Base-by-base conservation (phyloP, 2,797 vertebrate species). In the Melanogrammus aeglefinus region DNA sequence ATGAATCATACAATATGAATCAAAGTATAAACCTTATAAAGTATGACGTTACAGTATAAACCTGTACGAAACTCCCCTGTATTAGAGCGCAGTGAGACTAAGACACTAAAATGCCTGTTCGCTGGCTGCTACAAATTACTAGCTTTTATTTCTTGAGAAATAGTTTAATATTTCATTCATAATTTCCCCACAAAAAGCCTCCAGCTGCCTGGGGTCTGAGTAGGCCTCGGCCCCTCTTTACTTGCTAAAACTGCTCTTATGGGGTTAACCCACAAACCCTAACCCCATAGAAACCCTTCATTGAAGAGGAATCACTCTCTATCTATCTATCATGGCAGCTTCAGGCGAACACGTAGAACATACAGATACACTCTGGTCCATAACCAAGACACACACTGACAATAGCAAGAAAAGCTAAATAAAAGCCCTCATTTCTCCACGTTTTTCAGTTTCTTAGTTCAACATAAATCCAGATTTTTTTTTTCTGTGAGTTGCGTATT, bases 401-500 rank as follows among this genome's bases (percentile, higher is more conserved):
- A 8, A 44, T 66, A 74, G 76, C 38, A 44, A 73, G 51, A 78
- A 16, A n/a, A 63, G 51, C 51, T 6, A n/a, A 63, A 63, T n/a
- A 63, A 63, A 63, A 63, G 6, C 51, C 51, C 21, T n/a, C 0
- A n/a, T n/a, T 63, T 63, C 21, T 63, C 51, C 47, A 51, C 5
- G 21, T 7, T 63, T 63, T 63, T 63, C 18, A 63, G 10, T 44
- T 78, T 74, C 21, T 69, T 24, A 73, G 78, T 78, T 77, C 63
- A 74, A 78, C 78, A 66, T 76, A 79, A 83, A 80, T 78, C 75
- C 5, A 6, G 63, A 85, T n/a, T n/a, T n/a, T n/a, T n/a, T 36
- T 79, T 73, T 57, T 86, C 84, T 87, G 84, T 86, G 87, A 87
- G 88, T 7, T 69, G 79, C 72, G 76, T 69, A 1, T 41, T 71